Evolutionary conservation across 2,113 vertebrate genomes (phyloP), one percentile per base, ranked within the genome.

Genomic region (Numenius arquata): DNA sequence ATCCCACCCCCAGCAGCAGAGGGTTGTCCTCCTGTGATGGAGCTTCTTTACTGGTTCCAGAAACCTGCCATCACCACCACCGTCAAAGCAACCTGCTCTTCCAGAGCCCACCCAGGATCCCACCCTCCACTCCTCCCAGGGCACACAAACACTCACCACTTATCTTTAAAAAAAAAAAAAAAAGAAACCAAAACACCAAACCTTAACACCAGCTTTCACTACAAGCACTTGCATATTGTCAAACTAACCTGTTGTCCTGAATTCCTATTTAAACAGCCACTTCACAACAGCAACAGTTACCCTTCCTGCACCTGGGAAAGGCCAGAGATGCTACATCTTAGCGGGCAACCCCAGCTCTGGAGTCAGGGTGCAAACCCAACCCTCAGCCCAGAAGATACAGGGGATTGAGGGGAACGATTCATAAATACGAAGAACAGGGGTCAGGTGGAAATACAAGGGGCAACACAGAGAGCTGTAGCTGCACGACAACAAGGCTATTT

Each of bases 371-470:
- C 13, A 84, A 90, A 90, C n/a, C 11, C 47, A 63, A 14, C 9
- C n/a, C 70, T 50, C 34, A 84, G 65, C 40, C 53, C 40, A 23
- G 27, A 68, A 59, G 32, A 65, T 4, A 41, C 4, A 9, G 1
- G 0, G 4, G 18, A 55, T 52, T 75, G 62, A 66, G 26, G 34
- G 21, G 20, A 82, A 88, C 0, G 0, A 70, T 18, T 71, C 55
- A 32, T 18, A 47, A 62, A 55, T 5, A 38, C 0, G 38, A 82
- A 61, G 86, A 75, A 18, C 3, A 6, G 3, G 4, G 13, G 5
- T 58, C 45, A 55, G 18, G 12, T 30, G 8, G n/a, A 88, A 95
- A 50, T 9, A 40, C 12, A 80, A 11, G 11, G 25, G 26, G 18
- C n/a, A 66, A 63, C 40, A 36, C 0, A 1, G 26, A 52, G 10